Percentiles rank a stretch among this genome's conserved stretches.
Conservation (phyloP, 2,113 vertebrate genomes). For the Ailuropoda melanoleuca region DNA sequence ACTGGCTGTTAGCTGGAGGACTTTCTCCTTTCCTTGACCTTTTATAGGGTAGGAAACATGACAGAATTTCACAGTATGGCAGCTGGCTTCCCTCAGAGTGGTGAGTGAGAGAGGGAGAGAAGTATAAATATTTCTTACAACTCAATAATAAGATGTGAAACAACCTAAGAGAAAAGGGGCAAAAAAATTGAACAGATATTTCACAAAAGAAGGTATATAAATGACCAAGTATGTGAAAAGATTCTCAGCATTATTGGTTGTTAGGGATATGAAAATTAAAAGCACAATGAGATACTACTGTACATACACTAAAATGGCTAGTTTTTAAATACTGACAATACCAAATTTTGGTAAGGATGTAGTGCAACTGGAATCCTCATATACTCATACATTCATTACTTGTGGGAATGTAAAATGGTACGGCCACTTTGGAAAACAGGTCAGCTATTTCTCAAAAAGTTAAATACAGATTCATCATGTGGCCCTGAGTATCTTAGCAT, state of each 20-base stretch:
- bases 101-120: neutral
- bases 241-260: neutral
- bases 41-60: neutral
- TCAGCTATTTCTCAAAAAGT: neutral
- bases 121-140: neutral
- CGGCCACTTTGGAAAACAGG: neutral
- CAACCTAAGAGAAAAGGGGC: neutral
- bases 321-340: neutral
- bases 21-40: neutral
- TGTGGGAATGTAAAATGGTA: neutral
- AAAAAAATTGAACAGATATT: neutral
- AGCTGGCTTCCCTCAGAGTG: neutral
- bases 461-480: neutral
- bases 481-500: neutral
- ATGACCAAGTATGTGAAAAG: neutral
- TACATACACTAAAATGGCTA: neutral
- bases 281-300: neutral
- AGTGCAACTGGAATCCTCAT: neutral
- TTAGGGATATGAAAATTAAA: neutral
- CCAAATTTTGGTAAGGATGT: neutral
- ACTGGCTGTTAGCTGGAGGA: neutral
- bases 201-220: neutral
- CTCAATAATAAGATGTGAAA: neutral
- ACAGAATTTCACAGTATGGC: neutral
- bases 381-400: neutral